Percentiles rank a stretch among this genome's conserved stretches.
These are phyloP conservation scores for Euspilapteryx auroguttella DNA, from an alignment of 2,888 invertebrate species.

Conservation along the genomic window DNA sequence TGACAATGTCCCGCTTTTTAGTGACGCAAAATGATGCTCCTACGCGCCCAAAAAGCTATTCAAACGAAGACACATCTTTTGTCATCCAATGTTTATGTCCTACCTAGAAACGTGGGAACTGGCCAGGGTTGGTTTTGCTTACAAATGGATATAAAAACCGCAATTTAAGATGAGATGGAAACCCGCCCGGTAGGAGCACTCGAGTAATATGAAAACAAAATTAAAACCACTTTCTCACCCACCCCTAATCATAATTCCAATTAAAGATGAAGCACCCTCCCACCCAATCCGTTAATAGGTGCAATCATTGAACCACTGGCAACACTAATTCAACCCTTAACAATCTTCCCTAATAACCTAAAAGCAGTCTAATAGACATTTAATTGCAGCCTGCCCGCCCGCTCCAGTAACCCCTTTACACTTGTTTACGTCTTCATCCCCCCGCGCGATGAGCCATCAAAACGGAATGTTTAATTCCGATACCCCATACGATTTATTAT, in stretches of 20 bases:
- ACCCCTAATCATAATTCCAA: slow-evolving; percentile 12
- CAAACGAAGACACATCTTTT: too few relatives aligned
- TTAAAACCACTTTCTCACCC: too few relatives aligned
- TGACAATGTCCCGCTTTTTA: slow-evolving; percentile 20
- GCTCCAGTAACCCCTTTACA: slow-evolving; percentile 60
- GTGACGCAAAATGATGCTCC: slow-evolving; percentile 28
- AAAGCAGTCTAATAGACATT: slow-evolving; percentile 54
- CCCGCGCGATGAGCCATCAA: slow-evolving; percentile 48
- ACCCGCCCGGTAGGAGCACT: too few relatives aligned
- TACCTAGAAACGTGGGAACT: too few relatives aligned
- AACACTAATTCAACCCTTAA: slow-evolving; percentile 23
- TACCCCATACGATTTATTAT: slow-evolving; percentile 55
- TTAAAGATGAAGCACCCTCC: slow-evolving; percentile 18
- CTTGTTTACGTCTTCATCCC: slow-evolving; percentile 60
- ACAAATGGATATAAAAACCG: too few relatives aligned
- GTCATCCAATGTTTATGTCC: background rate
- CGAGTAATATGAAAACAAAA: too few relatives aligned
- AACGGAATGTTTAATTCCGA: slow-evolving; percentile 58
- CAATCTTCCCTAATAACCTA: slow-evolving; percentile 41
- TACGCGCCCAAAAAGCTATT: slow-evolving; percentile 10
- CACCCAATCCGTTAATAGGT: slow-evolving; percentile 23
- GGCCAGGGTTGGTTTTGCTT: too few relatives aligned
- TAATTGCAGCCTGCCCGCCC: slow-evolving; percentile 42
- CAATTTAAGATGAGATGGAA: too few relatives aligned
- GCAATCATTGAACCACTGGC: slow-evolving; percentile 26